Evolutionary conservation across 2,888 invertebrate species (phyloP).

Genomic region (Hydroisotoma schaefferi): DNA sequence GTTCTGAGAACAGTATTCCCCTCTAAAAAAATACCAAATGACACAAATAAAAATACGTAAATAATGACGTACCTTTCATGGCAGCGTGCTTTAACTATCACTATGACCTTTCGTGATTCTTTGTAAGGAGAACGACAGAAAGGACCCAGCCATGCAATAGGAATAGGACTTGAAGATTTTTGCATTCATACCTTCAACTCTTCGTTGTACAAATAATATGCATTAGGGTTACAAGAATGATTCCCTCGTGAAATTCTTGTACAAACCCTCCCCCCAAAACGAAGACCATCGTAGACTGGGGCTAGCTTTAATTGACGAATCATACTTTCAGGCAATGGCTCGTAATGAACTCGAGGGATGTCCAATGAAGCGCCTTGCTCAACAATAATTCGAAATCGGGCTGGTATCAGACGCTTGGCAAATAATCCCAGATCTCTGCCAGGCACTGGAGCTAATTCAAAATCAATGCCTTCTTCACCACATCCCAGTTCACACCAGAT

Average conservation of each 20-base stretch:
- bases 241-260: conserved; percentile 11
- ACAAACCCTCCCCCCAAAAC: background rate
- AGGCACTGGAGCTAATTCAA: conserved; percentile 7
- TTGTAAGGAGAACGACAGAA: too few relatives aligned
- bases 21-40: background rate
- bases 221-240: conserved; percentile 14
- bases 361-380: too few relatives aligned
- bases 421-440: conserved; percentile 21
- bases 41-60: background rate
- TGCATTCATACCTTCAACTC: conserved; percentile 4
- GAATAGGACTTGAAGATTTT: background rate
- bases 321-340: conserved; percentile 6
- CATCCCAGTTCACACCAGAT: conserved; percentile 20
- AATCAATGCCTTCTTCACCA: conserved; percentile 23
- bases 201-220: conserved; percentile 1
- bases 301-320: background rate
- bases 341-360: background rate
- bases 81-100: too few relatives aligned
- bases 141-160: too few relatives aligned
- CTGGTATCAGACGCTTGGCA: conserved; percentile 8
- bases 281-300: background rate
- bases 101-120: too few relatives aligned
- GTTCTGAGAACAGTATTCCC: conserved; percentile 8
- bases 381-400: conserved; percentile 13
- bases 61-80: background rate